Conservation (phyloP, 2,113 vertebrate species). For the Neolamprologus sp. region DNA sequence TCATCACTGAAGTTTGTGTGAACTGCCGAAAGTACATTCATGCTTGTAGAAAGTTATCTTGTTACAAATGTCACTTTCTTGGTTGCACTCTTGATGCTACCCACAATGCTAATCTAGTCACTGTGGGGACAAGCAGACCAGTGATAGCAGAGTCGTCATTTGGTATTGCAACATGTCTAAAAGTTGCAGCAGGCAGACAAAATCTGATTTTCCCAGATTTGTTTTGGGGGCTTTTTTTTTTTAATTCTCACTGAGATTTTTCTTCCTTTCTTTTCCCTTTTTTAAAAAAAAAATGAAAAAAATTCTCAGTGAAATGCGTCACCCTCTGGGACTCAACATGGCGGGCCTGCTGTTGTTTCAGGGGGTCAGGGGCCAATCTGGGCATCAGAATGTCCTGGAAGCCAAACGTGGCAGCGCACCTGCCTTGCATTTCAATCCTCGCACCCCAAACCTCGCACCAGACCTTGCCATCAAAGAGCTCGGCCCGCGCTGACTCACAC, state of each 20-base stretch:
- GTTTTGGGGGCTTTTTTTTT: neutral
- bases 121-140: slow-evolving; percentile 43
- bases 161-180: neutral
- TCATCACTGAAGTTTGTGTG: neutral
- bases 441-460: slow-evolving; percentile 38
- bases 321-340: neutral
- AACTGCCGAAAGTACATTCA: neutral
- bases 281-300: accelerated
- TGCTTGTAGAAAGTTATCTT: neutral
- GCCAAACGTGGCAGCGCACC: slow-evolving; percentile 37
- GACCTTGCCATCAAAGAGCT: slow-evolving; percentile 52
- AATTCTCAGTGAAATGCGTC: neutral
- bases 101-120: slow-evolving; percentile 61
- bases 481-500: slow-evolving; percentile 44
- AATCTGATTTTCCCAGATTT: neutral
- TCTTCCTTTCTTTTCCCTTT: neutral
- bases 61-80: slow-evolving; percentile 24
- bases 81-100: neutral
- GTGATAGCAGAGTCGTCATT: neutral
- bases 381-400: slow-evolving; percentile 29
- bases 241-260: neutral
- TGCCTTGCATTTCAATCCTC: slow-evolving; percentile 44
- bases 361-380: slow-evolving; percentile 38
- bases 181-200: neutral
- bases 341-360: slow-evolving; percentile 10